Conservation (phyloP, 2,888 invertebrate genomes). For the Parthenolecanium corni region DNA sequence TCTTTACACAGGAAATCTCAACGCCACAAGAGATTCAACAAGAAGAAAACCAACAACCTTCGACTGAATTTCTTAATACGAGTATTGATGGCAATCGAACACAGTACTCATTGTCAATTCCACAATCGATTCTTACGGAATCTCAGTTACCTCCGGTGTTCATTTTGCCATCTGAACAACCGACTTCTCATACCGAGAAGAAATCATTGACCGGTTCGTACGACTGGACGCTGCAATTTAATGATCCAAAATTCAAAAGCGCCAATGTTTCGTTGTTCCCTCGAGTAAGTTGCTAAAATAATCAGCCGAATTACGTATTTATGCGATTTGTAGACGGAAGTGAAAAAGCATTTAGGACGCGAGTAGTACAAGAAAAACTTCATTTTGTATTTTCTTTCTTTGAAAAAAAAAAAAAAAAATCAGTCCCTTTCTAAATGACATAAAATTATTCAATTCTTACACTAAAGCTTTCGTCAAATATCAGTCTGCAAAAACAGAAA, state of each 20-base stretch:
- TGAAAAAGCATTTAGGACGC: no score
- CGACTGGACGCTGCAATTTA: constrained; percentile 49
- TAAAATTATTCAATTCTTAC: no score
- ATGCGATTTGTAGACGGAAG: no score
- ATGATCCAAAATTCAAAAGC: constrained; percentile 49
- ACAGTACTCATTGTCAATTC: neutral
- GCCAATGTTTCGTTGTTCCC: constrained; percentile 80
- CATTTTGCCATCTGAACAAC: constrained; percentile 35
- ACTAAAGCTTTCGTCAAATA: no score
- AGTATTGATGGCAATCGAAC: neutral
- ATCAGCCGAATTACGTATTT: no score
- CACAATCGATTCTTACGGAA: neutral
- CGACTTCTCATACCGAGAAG: constrained; percentile 34
- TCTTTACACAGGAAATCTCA: constrained; percentile 1
- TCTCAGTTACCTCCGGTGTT: constrained; percentile 35
- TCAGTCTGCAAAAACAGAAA: no score
- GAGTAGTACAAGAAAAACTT: no score
- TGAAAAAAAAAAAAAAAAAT: no score
- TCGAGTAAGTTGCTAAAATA: constrained; percentile 49
- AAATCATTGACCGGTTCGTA: constrained; percentile 45
- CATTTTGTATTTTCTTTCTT: no score
- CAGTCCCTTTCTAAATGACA: no score
- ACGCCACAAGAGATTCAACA: neutral
- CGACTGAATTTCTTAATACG: neutral
- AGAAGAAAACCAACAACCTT: neutral